Conservation (phyloP, 2,113 vertebrate species). For the Manacus vitellinus region DNA sequence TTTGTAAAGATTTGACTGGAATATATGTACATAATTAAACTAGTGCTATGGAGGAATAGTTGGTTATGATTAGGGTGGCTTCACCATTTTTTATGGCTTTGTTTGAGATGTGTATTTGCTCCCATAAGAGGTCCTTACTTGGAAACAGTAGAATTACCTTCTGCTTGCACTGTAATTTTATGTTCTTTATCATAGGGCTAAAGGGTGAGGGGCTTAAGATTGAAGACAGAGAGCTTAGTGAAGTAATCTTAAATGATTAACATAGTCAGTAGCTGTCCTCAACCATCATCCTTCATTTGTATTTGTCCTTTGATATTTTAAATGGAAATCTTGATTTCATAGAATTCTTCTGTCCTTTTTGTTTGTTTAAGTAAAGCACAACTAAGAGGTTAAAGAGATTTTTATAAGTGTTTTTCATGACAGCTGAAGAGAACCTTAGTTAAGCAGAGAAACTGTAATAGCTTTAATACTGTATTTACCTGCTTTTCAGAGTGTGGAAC, state of each 20-base stretch:
- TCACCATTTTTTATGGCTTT: neutral
- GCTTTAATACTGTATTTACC: neutral
- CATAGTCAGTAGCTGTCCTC: neutral
- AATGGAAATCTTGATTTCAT: neutral
- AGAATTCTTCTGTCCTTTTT: neutral
- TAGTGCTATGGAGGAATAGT: neutral
- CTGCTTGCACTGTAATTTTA: neutral
- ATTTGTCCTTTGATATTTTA: conserved; percentile 2
- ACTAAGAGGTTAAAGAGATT: neutral
- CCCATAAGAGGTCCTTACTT: neutral
- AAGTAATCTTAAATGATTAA: neutral
- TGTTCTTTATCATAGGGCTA: neutral
- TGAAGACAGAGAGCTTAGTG: neutral
- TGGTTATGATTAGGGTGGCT: neutral
- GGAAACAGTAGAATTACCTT: neutral
- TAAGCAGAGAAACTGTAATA: neutral
- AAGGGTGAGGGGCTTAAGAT: neutral
- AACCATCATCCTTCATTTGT: neutral
- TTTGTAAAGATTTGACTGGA: neutral
- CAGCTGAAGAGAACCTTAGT: neutral
- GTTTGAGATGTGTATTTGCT: neutral
- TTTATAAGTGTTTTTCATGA: neutral
- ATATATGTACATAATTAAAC: neutral
- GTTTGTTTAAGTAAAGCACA: neutral
- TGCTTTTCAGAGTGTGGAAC: neutral